Evolutionary conservation across 2,797 vertebrate genomes (phyloP).

Genomic region (Gymnocypris eckloni): DNA sequence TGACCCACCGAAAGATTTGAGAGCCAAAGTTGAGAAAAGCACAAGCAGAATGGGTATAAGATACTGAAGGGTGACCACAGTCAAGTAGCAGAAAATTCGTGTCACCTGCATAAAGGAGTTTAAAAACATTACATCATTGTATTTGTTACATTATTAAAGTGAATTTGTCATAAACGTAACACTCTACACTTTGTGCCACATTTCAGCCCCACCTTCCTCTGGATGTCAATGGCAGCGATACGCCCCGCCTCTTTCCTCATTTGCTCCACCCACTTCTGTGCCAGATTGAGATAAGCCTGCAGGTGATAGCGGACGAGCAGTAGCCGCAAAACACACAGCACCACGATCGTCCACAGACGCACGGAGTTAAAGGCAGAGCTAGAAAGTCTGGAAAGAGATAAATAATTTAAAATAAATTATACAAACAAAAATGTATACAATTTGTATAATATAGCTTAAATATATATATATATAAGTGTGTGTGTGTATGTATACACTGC

Average conservation of each 20-base stretch:
- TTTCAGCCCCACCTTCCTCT: slow-evolving; percentile 82
- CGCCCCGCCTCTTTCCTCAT: slow-evolving; percentile 91
- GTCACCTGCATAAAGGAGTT: slow-evolving; percentile 79
- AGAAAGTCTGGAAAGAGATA: slow-evolving; percentile 77
- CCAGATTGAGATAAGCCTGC: slow-evolving; percentile 93
- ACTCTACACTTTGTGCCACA: neutral
- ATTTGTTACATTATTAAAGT: no score
- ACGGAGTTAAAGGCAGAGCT: slow-evolving; percentile 82
- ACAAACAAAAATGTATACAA: neutral
- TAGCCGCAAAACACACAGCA: slow-evolving; percentile 82
- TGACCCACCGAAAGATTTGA: slow-evolving; percentile 88
- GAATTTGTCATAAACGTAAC: neutral
- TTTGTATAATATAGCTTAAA: no score
- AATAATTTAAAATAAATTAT: neutral
- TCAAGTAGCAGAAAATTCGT: slow-evolving; percentile 91
- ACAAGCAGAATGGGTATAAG: slow-evolving; percentile 88
- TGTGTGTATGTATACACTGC: no score
- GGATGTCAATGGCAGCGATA: slow-evolving; percentile 89
- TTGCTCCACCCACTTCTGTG: slow-evolving; percentile 89
- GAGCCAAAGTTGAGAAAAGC: slow-evolving; percentile 87
- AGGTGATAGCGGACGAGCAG: slow-evolving; percentile 85
- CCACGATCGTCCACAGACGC: slow-evolving; percentile 88
- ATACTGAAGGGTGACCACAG: slow-evolving; percentile 93
- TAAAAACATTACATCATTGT: neutral
- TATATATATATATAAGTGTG: neutral